These are phyloP conservation scores for Acanthurus tractus DNA, from an alignment of 2,797 vertebrate genomes.

Conservation along the genomic window DNA sequence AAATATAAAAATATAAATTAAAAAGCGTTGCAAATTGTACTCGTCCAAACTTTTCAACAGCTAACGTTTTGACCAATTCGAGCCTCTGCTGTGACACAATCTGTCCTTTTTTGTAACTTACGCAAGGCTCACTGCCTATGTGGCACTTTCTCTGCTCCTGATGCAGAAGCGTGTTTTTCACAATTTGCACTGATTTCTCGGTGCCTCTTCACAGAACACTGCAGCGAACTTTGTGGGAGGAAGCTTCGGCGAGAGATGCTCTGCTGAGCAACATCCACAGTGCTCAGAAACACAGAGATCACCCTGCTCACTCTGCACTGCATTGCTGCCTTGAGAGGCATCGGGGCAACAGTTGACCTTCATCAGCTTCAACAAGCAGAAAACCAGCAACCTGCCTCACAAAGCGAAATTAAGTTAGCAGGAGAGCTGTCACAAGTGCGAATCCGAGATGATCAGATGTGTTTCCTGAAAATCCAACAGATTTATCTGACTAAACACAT, in stretches of 20 bases:
- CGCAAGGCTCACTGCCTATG: slow-evolving; percentile 19
- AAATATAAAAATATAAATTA: neutral
- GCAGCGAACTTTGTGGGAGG: slow-evolving; percentile 69
- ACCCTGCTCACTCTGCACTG: slow-evolving; percentile 36
- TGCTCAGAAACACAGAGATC: slow-evolving; percentile 54
- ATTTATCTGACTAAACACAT: neutral
- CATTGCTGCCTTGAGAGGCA: slow-evolving; percentile 19
- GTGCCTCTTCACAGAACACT: slow-evolving; percentile 48
- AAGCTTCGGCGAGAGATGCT: slow-evolving; percentile 59
- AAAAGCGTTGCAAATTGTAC: too few relatives aligned
- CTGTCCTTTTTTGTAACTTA: neutral
- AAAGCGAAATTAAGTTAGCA: slow-evolving; percentile 28
- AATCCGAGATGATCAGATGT: slow-evolving; percentile 16
- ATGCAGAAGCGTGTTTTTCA: slow-evolving; percentile 27
- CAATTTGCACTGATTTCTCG: slow-evolving; percentile 53
- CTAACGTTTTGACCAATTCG: neutral
- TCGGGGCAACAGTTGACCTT: slow-evolving; percentile 50
- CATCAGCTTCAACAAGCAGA: slow-evolving; percentile 33
- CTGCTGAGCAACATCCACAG: slow-evolving; percentile 56
- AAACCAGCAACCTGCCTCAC: slow-evolving; percentile 10
- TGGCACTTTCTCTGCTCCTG: slow-evolving; percentile 17
- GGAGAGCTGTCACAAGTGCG: slow-evolving; percentile 11
- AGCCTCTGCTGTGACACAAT: neutral
- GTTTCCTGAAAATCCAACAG: slow-evolving; percentile 12
- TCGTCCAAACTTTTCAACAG: slow-evolving; percentile 12